Conservation (phyloP, 2,888 invertebrate species). For the Tuta absoluta region DNA sequence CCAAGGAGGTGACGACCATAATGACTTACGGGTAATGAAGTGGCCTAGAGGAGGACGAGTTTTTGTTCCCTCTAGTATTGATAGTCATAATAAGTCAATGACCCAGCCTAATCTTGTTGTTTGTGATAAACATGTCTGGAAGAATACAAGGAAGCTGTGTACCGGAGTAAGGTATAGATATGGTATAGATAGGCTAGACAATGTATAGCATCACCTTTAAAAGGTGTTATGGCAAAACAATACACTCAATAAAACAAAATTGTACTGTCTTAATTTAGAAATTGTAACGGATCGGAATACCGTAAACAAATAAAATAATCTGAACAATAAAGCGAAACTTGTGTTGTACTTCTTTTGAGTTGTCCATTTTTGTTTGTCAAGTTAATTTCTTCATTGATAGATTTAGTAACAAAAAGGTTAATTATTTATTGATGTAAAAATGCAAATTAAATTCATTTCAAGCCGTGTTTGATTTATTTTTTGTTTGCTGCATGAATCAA, state of each 20-base stretch:
- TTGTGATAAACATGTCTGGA: neutral
- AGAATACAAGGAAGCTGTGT: too few relatives aligned
- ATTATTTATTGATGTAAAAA: neutral
- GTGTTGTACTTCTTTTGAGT: too few relatives aligned
- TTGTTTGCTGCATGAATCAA: neutral
- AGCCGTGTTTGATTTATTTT: neutral
- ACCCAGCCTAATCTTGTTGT: neutral
- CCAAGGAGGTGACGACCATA: neutral
- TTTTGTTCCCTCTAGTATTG: neutral
- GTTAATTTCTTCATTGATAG: neutral
- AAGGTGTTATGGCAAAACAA: too few relatives aligned
- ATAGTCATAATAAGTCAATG: neutral
- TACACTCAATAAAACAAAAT: too few relatives aligned
- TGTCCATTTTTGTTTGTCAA: neutral
- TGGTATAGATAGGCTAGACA: too few relatives aligned
- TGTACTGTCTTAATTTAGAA: too few relatives aligned
- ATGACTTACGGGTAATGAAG: constrained; percentile 1
- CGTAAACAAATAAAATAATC: too few relatives aligned
- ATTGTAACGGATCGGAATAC: too few relatives aligned
- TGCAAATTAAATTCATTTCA: neutral
- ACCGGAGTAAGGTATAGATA: too few relatives aligned
- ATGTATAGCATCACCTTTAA: too few relatives aligned
- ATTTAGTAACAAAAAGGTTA: neutral
- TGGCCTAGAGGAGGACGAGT: neutral
- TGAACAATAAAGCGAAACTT: too few relatives aligned